phyloP scores from a whole-genome alignment of 2,113 vertebrate species.

The Varanus komodoensis region DNA sequence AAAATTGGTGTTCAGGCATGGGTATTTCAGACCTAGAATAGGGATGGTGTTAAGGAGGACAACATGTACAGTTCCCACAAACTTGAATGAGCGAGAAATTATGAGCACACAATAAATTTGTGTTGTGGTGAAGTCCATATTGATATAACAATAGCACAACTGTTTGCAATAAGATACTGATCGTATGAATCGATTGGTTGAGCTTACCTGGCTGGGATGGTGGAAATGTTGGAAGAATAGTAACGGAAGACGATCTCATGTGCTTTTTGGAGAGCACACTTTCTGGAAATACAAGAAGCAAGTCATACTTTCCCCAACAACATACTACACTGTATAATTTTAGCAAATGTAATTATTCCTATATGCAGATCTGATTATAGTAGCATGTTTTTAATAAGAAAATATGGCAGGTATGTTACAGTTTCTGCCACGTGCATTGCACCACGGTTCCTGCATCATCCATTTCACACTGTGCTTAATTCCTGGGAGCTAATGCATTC shows the following conservation, averaged over 20 bases:
- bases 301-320: slow-evolving; percentile 31
- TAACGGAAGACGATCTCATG: slow-evolving; percentile 73
- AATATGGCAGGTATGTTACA: neutral
- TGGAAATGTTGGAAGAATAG: slow-evolving; percentile 68
- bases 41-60: too few species aligned
- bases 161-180: neutral
- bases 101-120: too few species aligned
- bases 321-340: neutral
- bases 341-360: neutral
- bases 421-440: neutral
- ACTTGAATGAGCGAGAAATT: too few species aligned
- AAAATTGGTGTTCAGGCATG: too few species aligned
- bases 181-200: slow-evolving; percentile 1
- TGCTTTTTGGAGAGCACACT: slow-evolving; percentile 43
- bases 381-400: neutral
- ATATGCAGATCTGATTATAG: neutral
- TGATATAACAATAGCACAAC: too few species aligned
- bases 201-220: slow-evolving; percentile 70
- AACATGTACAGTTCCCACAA: too few species aligned
- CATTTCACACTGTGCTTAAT: neutral
- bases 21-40: too few species aligned
- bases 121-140: too few species aligned
- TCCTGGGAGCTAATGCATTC: neutral
- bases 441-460: neutral
- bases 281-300: slow-evolving; percentile 64